phyloP scores from a whole-genome alignment of 1,140 invertebrate genomes.

The Dendroctonus valens region DNA sequence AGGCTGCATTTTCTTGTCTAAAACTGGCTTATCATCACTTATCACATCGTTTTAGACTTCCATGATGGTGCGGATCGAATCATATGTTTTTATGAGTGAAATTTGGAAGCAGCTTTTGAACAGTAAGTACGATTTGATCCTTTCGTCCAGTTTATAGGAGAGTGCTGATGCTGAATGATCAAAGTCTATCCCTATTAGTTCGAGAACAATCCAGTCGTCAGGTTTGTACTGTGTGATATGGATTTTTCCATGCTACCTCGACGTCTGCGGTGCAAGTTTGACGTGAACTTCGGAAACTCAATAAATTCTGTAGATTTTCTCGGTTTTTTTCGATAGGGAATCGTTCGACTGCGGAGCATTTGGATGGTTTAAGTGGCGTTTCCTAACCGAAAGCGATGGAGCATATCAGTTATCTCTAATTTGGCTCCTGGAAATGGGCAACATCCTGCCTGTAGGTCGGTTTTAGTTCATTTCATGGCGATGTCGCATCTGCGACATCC shows the following conservation, averaged over 20 bases:
- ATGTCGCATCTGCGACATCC: too few species aligned
- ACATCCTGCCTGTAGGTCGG: not conserved
- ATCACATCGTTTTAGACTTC: slow-evolving; percentile 19
- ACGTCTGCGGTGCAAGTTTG: not conserved
- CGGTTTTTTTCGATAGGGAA: not conserved
- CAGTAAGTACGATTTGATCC: slow-evolving; percentile 25
- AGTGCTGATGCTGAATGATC: not conserved
- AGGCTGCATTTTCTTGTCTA: not conserved
- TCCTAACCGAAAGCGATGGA: not conserved
- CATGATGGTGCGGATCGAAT: slow-evolving; percentile 43
- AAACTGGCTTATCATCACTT: not conserved
- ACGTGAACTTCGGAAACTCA: not conserved
- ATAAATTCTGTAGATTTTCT: not conserved
- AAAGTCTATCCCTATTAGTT: not conserved
- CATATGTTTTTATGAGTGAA: slow-evolving; percentile 40
- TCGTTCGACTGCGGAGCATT: not conserved
- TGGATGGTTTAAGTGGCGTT: not conserved
- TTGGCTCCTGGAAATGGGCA: not conserved
- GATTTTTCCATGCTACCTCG: slow-evolving; percentile 9
- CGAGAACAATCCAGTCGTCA: slow-evolving; percentile 1
- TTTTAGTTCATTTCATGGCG: not conserved
- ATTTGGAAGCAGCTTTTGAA: slow-evolving; percentile 27
- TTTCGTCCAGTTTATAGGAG: not conserved
- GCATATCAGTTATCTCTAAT: not conserved
- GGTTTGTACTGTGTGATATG: slow-evolving; percentile 36